These are phyloP conservation scores for Gymnoscopelus microlampas DNA, from an alignment of 2,797 vertebrate genomes.

Conservation along the genomic window DNA sequence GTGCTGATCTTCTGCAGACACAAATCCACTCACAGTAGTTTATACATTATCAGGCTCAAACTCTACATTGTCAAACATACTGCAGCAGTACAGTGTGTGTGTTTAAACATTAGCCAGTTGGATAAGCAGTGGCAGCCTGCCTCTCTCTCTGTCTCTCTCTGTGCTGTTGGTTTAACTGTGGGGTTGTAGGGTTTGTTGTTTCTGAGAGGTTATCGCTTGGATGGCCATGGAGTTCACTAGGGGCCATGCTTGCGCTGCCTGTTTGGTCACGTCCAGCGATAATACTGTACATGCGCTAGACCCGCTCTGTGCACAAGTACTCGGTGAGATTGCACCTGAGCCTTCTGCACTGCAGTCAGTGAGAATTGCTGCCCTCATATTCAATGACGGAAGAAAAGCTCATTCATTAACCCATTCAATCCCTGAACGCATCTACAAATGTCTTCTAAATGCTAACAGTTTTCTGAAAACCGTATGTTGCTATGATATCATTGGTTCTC, in stretches of 20 bases:
- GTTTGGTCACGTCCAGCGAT: constrained; percentile 12
- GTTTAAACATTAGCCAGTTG: constrained; percentile 68
- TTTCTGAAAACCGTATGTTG: too few species aligned
- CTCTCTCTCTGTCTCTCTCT: neutral
- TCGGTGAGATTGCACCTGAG: too few species aligned
- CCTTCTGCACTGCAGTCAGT: too few species aligned
- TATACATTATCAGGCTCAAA: constrained; percentile 7
- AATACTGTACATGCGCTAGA: too few species aligned
- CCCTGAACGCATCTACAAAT: too few species aligned
- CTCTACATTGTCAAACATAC: constrained; percentile 37
- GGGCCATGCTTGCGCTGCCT: constrained; percentile 41
- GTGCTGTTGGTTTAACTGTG: constrained; percentile 65
- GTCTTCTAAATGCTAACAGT: too few species aligned
- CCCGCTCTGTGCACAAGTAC: too few species aligned
- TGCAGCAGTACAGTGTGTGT: constrained; percentile 45
- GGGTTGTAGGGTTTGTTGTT: constrained; percentile 72
- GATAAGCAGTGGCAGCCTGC: constrained; percentile 48
- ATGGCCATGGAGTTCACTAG: constrained; percentile 60
- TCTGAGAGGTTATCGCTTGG: constrained; percentile 54
- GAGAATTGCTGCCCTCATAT: too few species aligned
- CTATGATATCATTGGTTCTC: too few species aligned
- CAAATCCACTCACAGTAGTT: constrained; percentile 18
- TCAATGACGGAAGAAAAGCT: too few species aligned
- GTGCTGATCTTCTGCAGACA: constrained; percentile 19
- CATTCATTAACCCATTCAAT: too few species aligned